Evolutionary conservation across 1,140 invertebrate genomes (phyloP).

Genomic region (Ericerus pela): DNA sequence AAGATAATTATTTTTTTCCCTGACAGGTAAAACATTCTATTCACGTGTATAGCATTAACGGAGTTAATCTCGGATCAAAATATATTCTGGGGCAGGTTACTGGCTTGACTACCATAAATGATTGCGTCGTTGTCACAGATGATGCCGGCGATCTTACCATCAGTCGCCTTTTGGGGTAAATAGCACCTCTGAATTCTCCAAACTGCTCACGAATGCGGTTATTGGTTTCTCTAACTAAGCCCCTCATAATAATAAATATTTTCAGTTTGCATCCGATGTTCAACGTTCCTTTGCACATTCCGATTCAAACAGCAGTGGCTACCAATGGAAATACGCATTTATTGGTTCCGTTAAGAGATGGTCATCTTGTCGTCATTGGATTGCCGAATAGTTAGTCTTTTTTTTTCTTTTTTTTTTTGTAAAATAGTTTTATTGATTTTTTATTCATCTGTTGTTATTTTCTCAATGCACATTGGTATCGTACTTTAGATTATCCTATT

Average conservation of each 20-base stretch:
- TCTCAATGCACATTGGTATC: too few species aligned
- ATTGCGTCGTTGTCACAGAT: constrained; percentile 37
- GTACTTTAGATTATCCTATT: too few species aligned
- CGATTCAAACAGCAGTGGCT: constrained; percentile 40
- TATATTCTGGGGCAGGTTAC: constrained; percentile 36
- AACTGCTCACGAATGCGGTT: too few species aligned
- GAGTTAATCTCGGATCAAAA: constrained; percentile 37
- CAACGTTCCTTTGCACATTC: constrained; percentile 40
- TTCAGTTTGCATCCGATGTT: constrained; percentile 35
- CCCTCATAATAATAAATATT: neutral
- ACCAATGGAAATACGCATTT: constrained; percentile 44
- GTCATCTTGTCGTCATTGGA: constrained; percentile 41
- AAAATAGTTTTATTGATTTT: too few species aligned
- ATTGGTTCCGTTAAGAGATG: constrained; percentile 41
- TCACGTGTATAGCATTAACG: constrained; percentile 45
- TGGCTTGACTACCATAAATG: constrained; percentile 33
- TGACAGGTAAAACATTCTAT: constrained; percentile 33
- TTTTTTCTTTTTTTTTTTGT: too few species aligned
- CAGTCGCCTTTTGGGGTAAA: constrained; percentile 33
- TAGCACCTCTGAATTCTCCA: too few species aligned
- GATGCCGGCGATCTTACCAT: constrained; percentile 43
- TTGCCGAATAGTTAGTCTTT: constrained; percentile 18
- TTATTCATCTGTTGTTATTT: too few species aligned
- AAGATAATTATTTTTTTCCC: constrained; percentile 1
- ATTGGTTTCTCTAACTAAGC: too few species aligned